Evolutionary conservation across 2,113 vertebrate genomes (phyloP).

Genomic region (Hydrochoerus hydrochaeris): DNA sequence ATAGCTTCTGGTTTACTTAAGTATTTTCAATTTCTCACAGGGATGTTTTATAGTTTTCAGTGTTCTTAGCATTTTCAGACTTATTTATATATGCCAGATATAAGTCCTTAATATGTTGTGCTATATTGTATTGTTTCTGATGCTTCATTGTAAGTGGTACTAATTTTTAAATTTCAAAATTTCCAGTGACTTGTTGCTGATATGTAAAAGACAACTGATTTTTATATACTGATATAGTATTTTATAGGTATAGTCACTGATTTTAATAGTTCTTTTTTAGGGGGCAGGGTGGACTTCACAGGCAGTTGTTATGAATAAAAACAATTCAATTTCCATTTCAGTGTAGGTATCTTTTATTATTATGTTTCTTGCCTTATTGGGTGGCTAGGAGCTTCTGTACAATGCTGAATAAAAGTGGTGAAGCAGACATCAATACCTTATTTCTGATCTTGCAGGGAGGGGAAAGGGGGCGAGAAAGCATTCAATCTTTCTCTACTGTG

Average conservation of each 20-base stretch:
- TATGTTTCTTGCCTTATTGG: neutral
- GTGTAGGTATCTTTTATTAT: neutral
- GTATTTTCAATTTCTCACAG: neutral
- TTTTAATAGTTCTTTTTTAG: neutral
- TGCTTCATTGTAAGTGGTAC: neutral
- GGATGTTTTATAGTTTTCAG: constrained; percentile 39
- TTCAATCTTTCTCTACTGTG: neutral
- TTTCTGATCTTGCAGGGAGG: neutral
- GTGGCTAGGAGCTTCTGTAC: neutral
- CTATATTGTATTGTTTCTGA: neutral
- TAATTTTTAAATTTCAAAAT: constrained; percentile 27
- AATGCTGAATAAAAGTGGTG: neutral
- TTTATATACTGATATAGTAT: neutral
- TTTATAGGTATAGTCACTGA: neutral
- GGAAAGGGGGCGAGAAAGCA: neutral
- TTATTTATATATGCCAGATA: too few relatives aligned
- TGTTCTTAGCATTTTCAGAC: too few relatives aligned
- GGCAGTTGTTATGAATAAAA: neutral
- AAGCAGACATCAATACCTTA: neutral
- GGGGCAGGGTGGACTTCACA: neutral
- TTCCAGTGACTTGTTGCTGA: constrained; percentile 12
- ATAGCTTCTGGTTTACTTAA: neutral
- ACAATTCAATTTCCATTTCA: constrained; percentile 16
- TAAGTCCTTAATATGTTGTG: constrained; percentile 17
- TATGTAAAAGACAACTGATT: neutral